These are phyloP conservation scores for Drosophila pruinosa DNA, from an alignment of 1,140 invertebrate genomes.

Conservation along the genomic window DNA sequence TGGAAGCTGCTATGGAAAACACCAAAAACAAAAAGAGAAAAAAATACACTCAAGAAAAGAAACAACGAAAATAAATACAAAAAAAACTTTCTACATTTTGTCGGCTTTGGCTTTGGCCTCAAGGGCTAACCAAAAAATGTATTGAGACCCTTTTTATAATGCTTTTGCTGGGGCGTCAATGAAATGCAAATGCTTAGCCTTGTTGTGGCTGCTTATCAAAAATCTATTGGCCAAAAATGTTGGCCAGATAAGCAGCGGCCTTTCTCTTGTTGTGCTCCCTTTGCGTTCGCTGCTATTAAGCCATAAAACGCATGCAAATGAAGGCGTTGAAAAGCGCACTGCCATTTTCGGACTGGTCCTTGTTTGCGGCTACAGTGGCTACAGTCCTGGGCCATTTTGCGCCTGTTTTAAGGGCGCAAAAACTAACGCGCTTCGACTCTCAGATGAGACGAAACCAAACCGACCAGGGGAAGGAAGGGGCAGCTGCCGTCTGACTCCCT, in stretches of 20 bases:
- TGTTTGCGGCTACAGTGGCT: background rate
- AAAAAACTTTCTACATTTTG: slow-evolving; percentile 56
- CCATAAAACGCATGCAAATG: slow-evolving; percentile 82
- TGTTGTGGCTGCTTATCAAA: slow-evolving; percentile 48
- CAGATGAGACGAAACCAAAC: too few species aligned
- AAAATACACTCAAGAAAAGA: slow-evolving; percentile 6
- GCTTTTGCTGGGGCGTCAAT: slow-evolving; percentile 50
- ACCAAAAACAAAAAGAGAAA: slow-evolving; percentile 5
- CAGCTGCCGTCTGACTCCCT: slow-evolving; percentile 4
- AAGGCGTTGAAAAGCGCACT: slow-evolving; percentile 79
- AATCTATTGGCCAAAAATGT: slow-evolving; percentile 73
- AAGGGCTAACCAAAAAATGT: slow-evolving; percentile 5
- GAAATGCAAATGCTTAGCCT: slow-evolving; percentile 66
- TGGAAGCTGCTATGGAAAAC: slow-evolving; percentile 50
- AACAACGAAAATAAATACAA: slow-evolving; percentile 9
- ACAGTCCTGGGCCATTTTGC: slow-evolving; percentile 17
- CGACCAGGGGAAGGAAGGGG: slow-evolving; percentile 4
- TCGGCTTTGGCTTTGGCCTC: slow-evolving; percentile 12
- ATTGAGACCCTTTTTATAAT: slow-evolving; percentile 27
- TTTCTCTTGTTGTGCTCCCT: background rate
- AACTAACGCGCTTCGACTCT: slow-evolving; percentile 71
- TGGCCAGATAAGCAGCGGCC: slow-evolving; percentile 57
- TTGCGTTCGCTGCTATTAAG: slow-evolving; percentile 55
- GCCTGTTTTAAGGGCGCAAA: slow-evolving; percentile 73
- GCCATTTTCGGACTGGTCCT: background rate